A percentile compares a stretch with the other conserved stretches of the same genome.
Evolutionary conservation across 2,888 invertebrate species (phyloP).

Genomic region (Ophion ventricosus): DNA sequence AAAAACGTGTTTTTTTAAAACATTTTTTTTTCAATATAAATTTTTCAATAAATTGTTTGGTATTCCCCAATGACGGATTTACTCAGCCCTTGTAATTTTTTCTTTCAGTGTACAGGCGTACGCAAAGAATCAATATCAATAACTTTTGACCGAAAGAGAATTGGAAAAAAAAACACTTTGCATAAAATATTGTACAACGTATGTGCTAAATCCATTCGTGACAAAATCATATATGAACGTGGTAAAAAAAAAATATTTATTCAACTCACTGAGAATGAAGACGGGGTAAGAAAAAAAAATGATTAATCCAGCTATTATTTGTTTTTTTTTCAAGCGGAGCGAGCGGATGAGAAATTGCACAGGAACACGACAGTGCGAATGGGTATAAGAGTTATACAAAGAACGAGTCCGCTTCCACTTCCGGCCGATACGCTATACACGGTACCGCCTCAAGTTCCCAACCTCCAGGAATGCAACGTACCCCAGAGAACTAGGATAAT

Average conservation of each 20-base stretch:
- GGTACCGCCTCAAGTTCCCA: constrained; percentile 67
- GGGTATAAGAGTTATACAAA: constrained; percentile 93
- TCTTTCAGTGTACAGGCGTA: background rate
- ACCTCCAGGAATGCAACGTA: constrained; percentile 60
- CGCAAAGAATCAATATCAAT: background rate
- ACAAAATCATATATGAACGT: too few relatives aligned
- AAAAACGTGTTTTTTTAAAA: too few relatives aligned
- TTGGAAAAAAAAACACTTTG: too few relatives aligned
- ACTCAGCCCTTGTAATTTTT: background rate
- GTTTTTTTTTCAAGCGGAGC: constrained; percentile 85
- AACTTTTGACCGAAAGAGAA: too few relatives aligned
- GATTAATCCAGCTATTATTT: background rate
- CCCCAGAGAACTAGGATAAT: constrained; percentile 66
- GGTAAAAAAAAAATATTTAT: background rate
- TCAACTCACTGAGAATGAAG: background rate
- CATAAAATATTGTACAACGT: too few relatives aligned
- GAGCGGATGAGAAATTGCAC: constrained; percentile 92
- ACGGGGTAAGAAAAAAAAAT: background rate
- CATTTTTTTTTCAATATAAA: too few relatives aligned
- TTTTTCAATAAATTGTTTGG: background rate
- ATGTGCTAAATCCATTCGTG: too few relatives aligned
- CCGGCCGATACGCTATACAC: constrained; percentile 74
- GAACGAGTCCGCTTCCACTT: constrained; percentile 78
- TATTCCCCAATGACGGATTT: background rate
- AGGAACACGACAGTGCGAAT: constrained; percentile 92